These are phyloP conservation scores for Tichodroma muraria DNA, from an alignment of 2,113 vertebrate species.

Conservation along the genomic window DNA sequence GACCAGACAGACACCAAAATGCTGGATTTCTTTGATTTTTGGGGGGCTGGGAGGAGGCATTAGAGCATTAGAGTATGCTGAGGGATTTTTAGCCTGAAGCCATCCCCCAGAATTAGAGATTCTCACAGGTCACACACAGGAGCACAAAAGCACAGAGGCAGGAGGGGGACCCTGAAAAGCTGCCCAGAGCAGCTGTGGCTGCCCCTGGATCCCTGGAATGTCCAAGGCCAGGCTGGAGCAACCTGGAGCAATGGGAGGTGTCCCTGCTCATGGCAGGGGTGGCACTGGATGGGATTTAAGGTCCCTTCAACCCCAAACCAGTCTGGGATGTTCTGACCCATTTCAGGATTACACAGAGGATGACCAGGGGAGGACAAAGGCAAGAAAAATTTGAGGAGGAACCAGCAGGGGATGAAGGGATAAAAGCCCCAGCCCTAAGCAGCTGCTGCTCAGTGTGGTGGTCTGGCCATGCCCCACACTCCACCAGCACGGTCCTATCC, in stretches of 20 bases:
- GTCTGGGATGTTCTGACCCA: not conserved
- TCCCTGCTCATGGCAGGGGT: not conserved
- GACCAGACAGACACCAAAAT: not conserved
- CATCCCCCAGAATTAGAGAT: not conserved
- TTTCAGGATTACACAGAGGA: not conserved
- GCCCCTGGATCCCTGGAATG: not conserved
- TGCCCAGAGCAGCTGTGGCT: not conserved
- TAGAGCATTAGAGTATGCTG: not conserved
- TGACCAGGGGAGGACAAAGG: not conserved
- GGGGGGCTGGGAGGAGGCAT: not conserved
- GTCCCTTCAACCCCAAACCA: not conserved
- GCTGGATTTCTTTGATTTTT: not conserved
- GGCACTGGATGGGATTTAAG: not conserved
- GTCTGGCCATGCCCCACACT: not conserved
- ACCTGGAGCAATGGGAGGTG: not conserved
- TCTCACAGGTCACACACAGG: not conserved
- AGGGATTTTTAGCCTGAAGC: not conserved
- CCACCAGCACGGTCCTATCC: not conserved
- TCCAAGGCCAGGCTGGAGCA: not conserved
- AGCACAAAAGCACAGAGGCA: not conserved
- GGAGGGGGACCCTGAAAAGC: not conserved
- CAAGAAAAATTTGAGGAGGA: not conserved
- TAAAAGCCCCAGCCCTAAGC: not conserved
- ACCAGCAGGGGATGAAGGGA: not conserved
- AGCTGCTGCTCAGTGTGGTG: not conserved